Conservation (phyloP, 2,113 vertebrate genomes). For the Hippocampus mohnikei region DNA sequence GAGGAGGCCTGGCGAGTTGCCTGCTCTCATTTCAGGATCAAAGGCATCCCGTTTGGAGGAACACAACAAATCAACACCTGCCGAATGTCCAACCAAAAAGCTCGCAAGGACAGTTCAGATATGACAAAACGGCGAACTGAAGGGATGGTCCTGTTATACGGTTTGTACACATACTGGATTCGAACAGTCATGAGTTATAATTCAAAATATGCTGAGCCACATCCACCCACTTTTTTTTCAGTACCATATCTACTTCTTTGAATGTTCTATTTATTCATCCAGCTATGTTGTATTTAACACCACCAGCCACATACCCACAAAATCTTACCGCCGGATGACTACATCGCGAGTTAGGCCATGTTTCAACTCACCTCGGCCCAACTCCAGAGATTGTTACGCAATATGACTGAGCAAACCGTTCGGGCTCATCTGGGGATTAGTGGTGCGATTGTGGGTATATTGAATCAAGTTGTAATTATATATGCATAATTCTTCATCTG, state of each 20-base stretch:
- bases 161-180: neutral
- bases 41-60: neutral
- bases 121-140: neutral
- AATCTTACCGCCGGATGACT: neutral
- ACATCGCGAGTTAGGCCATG: neutral
- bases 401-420: slow-evolving; percentile 29
- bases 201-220: slow-evolving; percentile 1
- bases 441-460: slow-evolving; percentile 30
- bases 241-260: neutral
- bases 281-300: neutral
- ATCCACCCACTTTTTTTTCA: neutral
- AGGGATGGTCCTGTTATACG: neutral
- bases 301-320: neutral
- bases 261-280: neutral
- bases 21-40: neutral
- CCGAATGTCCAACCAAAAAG: neutral
- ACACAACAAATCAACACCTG: neutral
- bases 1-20: neutral
- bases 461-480: slow-evolving; percentile 33
- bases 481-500: slow-evolving; percentile 28
- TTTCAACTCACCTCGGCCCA: slow-evolving; percentile 12
- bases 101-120: neutral
- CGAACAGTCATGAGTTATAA: slow-evolving; percentile 23
- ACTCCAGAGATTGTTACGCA: slow-evolving; percentile 20
- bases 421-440: slow-evolving; percentile 27